These are phyloP conservation scores for Percopsis transmontana DNA, from an alignment of 2,113 vertebrate species.

Conservation along the genomic window DNA sequence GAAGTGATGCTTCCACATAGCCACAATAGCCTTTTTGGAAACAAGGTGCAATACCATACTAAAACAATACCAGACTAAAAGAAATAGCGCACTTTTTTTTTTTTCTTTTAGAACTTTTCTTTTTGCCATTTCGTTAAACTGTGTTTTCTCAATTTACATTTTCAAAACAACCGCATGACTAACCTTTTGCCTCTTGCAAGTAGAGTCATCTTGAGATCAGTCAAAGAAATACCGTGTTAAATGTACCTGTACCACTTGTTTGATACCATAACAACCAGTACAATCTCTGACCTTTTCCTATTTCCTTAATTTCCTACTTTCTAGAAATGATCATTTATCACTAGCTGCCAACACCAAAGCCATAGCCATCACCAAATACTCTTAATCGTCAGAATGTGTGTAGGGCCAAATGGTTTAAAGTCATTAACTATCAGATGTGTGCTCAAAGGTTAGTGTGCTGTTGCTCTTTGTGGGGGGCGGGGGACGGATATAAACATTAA, in stretches of 20 bases:
- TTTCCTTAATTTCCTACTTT: constrained; percentile 30
- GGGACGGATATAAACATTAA: constrained; percentile 71
- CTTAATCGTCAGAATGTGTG: constrained; percentile 22
- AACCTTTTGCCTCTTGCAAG: constrained; percentile 34
- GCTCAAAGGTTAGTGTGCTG: constrained; percentile 76
- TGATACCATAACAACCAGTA: constrained; percentile 52
- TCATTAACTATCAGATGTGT: constrained; percentile 86
- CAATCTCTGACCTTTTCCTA: constrained; percentile 42
- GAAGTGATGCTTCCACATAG: constrained; percentile 53
- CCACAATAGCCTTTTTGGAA: constrained; percentile 50
- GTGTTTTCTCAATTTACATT: constrained; percentile 23
- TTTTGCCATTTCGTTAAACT: constrained; percentile 44
- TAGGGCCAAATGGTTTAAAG: constrained; percentile 78
- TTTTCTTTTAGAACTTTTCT: constrained; percentile 47
- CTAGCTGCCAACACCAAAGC: constrained; percentile 26
- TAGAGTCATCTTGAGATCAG: constrained; percentile 28
- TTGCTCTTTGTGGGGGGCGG: constrained; percentile 4
- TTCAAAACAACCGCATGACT: constrained; percentile 9
- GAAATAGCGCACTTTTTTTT: neutral
- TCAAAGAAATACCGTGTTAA: constrained; percentile 38
- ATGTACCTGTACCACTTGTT: constrained; percentile 46
- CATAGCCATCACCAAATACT: constrained; percentile 3
- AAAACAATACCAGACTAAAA: no score
- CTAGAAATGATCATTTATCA: constrained; percentile 45
- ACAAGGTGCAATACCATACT: constrained; percentile 29